Base-by-base conservation (phyloP, 2,797 vertebrate species). In the Orestias chungarensis region DNA sequence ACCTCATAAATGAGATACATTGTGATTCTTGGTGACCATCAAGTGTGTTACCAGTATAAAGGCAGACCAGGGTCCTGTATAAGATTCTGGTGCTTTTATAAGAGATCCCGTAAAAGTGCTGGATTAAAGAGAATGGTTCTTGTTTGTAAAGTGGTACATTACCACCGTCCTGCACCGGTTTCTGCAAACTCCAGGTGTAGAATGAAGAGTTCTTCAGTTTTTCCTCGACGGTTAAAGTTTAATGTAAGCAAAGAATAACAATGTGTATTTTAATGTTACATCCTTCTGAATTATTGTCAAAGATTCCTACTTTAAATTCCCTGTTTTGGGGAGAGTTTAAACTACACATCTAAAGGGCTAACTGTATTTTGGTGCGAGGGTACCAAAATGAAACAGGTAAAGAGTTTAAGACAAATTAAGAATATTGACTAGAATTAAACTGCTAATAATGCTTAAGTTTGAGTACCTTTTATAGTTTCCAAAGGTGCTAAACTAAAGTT, bases 1-100 rank as follows among this genome's bases (percentile, higher is more conserved):
- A 20, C 23, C 40, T 40, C 23, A 62, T 46, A 44, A 66, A 52
- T 59, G 61, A 17, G 73, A 43, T 44, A 62, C 61, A 43, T 57
- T 23, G 3, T 43, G 0, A 67, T 18, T 64, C 17, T 49, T 3
- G 1, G 10, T 14, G 55, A 57, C 42, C 18, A 46, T 64, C 31
- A 40, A 15, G 35, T 12, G 38, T 38, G 59, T 40, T 62, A 40
- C 50, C 2, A 29, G 35, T 1, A 40, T 62, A 33, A 62, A 61
- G 9, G 57, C 33, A 38, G 33, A 61, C 20, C 4, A 18, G n/a
- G 57, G 3, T 40, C 40, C n/a, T n/a, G n/a, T n/a, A n/a, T n/a
- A n/a, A 23, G 11, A n/a, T 61, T 61, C 20, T 12, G 33, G 5
- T 23, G 5, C 20, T 61, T 59, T 35, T 23, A 10, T 17, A 59